Evolutionary conservation across 2,797 vertebrate genomes (phyloP).

Genomic region (Mus spretus): DNA sequence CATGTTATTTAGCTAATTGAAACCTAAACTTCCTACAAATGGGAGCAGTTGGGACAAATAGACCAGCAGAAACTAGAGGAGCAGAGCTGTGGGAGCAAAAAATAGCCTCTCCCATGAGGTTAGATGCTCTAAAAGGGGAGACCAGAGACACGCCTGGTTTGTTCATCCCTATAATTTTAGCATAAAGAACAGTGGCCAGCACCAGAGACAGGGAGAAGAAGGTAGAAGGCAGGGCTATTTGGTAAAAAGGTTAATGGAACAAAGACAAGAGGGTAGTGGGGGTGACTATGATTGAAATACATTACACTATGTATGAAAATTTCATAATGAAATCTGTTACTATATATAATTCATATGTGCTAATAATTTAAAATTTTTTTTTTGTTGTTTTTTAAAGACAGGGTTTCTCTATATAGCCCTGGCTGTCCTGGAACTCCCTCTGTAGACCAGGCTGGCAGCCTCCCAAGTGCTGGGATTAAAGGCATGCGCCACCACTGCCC

Average conservation of each 20-base stretch:
- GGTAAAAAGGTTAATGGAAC: not conserved
- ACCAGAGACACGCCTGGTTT: not conserved
- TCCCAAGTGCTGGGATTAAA: no score
- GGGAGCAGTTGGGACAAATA: not conserved
- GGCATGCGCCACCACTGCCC: no score
- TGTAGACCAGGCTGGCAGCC: no score
- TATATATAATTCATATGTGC: not conserved
- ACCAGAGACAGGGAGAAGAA: not conserved
- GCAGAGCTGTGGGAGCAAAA: not conserved
- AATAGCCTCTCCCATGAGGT: not conserved
- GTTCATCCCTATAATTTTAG: not conserved
- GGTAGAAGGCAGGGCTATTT: not conserved
- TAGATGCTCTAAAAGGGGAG: not conserved
- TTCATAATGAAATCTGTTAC: not conserved
- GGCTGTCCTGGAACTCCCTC: no score
- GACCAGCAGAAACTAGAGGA: slow-evolving; percentile 8
- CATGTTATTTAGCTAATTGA: not conserved
- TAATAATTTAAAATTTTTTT: not conserved
- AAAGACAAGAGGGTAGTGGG: not conserved
- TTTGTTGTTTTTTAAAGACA: no score
- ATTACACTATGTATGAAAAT: not conserved
- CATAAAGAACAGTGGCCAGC: not conserved
- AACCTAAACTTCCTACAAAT: slow-evolving; percentile 36
- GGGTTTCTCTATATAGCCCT: no score
- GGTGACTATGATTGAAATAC: not conserved